Conservation (phyloP, 2,113 vertebrate species). For the Murina feae region DNA sequence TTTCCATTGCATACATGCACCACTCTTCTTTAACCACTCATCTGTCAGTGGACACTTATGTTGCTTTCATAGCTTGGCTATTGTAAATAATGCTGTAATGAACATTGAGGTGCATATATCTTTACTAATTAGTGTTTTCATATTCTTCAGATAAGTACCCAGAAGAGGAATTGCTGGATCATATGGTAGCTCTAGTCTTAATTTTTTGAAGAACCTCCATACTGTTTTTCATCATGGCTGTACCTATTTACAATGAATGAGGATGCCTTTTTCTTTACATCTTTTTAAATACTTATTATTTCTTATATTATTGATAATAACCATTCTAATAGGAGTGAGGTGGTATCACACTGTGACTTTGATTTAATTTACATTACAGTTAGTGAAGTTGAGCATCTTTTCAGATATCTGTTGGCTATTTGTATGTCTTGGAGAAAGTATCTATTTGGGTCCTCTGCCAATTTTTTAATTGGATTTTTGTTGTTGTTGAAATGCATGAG, state of each 20-base stretch:
- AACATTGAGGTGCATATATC: not conserved
- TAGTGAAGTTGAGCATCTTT: not conserved
- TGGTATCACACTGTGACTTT: not conserved
- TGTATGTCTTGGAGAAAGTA: not conserved
- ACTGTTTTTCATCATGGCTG: not conserved
- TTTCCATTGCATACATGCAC: not conserved
- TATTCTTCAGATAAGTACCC: not conserved
- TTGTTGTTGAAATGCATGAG: not conserved
- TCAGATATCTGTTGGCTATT: not conserved
- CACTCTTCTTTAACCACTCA: not conserved
- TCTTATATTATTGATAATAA: not conserved
- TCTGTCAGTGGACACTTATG: not conserved
- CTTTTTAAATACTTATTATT: not conserved
- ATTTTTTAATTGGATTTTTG: not conserved
- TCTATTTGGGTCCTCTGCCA: not conserved
- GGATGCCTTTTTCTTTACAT: too few relatives aligned
- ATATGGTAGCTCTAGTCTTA: not conserved
- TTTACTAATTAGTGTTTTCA: not conserved
- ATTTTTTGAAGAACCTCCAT: not conserved
- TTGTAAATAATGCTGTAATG: not conserved
- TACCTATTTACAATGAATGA: not conserved
- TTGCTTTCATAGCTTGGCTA: not conserved
- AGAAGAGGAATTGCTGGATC: not conserved
- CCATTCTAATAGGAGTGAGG: too few relatives aligned
- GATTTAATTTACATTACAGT: not conserved